Percentiles rank a stretch among this genome's conserved stretches.
These are phyloP conservation scores for Tetramorium simillimum DNA, from an alignment of 1,140 invertebrate species.

Conservation along the genomic window DNA sequence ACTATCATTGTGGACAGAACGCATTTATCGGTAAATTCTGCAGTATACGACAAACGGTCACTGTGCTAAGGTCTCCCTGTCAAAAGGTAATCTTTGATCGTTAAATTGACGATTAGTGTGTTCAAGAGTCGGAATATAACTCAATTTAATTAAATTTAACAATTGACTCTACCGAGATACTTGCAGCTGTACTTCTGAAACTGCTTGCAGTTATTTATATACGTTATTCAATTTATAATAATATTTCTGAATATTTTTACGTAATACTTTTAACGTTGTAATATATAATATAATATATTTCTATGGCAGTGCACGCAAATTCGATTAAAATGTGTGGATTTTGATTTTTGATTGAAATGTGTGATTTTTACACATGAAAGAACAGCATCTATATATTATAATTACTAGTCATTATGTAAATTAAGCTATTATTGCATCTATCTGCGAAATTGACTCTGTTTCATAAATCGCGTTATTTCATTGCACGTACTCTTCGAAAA, in stretches of 20 bases:
- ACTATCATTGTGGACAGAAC: neutral
- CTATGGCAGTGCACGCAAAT: neutral
- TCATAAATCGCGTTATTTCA: neutral
- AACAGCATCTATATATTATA: neutral
- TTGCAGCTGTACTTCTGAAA: neutral
- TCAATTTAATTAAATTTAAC: neutral
- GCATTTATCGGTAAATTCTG: neutral
- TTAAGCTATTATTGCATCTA: neutral
- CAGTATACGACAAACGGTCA: neutral
- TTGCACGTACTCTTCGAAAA: neutral
- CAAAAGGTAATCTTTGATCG: neutral
- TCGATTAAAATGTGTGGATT: neutral
- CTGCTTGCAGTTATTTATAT: neutral
- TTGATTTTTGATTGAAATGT: neutral
- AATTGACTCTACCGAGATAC: neutral
- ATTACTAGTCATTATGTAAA: too few relatives aligned
- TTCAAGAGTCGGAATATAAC: neutral
- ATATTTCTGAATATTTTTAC: neutral
- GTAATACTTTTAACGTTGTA: neutral
- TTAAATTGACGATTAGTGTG: neutral
- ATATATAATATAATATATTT: neutral
- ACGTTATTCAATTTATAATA: neutral
- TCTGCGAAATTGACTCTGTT: neutral
- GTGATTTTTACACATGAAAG: neutral
- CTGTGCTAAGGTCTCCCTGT: neutral